phyloP scores from a whole-genome alignment of 2,113 vertebrate genomes.

The Lampris megalopsis region DNA sequence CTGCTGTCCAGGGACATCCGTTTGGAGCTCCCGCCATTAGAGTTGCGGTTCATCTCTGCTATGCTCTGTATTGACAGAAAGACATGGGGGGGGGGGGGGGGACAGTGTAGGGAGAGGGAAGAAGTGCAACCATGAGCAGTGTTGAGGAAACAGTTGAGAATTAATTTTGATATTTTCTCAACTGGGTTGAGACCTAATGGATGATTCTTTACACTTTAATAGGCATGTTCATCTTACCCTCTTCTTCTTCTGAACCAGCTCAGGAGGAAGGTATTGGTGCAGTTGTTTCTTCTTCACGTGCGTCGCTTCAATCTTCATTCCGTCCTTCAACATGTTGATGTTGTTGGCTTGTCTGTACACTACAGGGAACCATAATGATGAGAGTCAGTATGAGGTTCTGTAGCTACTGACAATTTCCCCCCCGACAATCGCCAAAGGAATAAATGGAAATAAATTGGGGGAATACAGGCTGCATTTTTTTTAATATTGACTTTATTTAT shows the following conservation, averaged over 20 bases:
- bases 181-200: neutral
- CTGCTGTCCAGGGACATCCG: conserved; percentile 86
- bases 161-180: too few species aligned
- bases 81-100: neutral
- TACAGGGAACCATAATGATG: conserved; percentile 62
- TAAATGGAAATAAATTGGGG: neutral
- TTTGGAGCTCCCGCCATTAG: conserved; percentile 85
- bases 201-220: neutral
- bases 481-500: too few species aligned
- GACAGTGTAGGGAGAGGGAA: neutral
- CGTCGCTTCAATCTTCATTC: conserved; percentile 96
- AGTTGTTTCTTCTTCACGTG: conserved; percentile 96
- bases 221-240: conserved; percentile 81
- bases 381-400: neutral
- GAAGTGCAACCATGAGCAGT: neutral
- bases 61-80: conserved; percentile 79
- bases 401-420: neutral
- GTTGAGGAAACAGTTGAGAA: too few species aligned
- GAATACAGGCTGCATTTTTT: too few species aligned
- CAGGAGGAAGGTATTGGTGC: conserved; percentile 92
- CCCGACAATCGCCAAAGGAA: too few species aligned
- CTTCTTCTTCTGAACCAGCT: conserved; percentile 93
- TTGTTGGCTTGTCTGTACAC: conserved; percentile 97
- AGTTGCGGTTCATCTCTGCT: conserved; percentile 85
- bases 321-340: conserved; percentile 94